Evolutionary conservation across 2,113 vertebrate genomes (phyloP), one percentile per base, ranked within the genome.

Genomic region (Ptilorrhoa leucosticta): DNA sequence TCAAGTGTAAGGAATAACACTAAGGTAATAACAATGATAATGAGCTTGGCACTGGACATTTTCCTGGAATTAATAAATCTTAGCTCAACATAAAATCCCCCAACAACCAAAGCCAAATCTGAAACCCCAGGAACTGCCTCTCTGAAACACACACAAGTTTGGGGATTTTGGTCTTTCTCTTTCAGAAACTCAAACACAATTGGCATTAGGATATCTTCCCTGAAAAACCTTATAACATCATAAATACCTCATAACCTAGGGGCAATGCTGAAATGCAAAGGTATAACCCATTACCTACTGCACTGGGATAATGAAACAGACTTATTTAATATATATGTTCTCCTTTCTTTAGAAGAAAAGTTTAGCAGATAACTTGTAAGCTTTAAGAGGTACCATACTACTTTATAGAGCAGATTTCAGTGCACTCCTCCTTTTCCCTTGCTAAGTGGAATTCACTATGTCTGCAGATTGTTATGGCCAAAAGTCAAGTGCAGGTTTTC

Each of bases 401-500:
- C 66, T 96, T 88, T 57, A 89, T 6, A 58, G 61, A 93, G 63
- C 51, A 71, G 13, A 28, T 56, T 73, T 69, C 31, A 65, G 18
- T 3, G 21, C 2, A 1, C 22, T 81, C 15, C 65, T 87, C 70
- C 60, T 51, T 73, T 84, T 51, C 53, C 87, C 51, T 77, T 64
- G 63, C 85, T 64, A 64, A 93, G 68, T 94, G 40, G 87, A 97
- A 97, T 96, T 93, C 45, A 64, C 87, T n/a, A 58, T n/a, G 3
- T 56, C 85, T 92, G 73, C 84, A 94, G 53, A 90, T 64, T 64
- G 42, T 26, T 61, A 48, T 12, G 4, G 68, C 22, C 68, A 83
- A 35, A 84, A 91, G 39, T 87, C 63, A 75, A 84, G 61, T 10
- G 4, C 53, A 66, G 39, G 82, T 77, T 91, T 79, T 71, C 89